Percentiles rank a stretch among this genome's conserved stretches.
Conservation (phyloP, 2,888 invertebrate species). For the Caenorhabditis afra region DNA sequence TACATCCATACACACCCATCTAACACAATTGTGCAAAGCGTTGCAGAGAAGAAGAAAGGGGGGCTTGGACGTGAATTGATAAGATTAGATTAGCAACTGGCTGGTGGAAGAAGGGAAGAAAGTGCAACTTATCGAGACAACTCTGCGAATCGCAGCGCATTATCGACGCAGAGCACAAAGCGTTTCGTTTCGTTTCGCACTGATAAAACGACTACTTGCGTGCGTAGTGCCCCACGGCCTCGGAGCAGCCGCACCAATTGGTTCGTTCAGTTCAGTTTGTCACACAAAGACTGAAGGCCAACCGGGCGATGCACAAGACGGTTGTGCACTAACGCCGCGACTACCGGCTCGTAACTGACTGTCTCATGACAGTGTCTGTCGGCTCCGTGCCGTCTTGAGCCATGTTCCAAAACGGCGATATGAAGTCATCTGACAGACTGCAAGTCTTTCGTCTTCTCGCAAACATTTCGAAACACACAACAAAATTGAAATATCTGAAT, state of each 20-base stretch:
- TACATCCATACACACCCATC: no score
- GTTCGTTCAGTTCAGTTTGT: slow-evolving; percentile 26
- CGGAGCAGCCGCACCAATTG: slow-evolving; percentile 25
- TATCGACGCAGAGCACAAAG: slow-evolving; percentile 18
- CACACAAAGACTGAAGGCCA: slow-evolving; percentile 14
- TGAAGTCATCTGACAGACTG: slow-evolving; percentile 14
- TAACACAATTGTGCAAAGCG: slow-evolving; percentile 25
- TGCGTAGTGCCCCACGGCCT: neutral
- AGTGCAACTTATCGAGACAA: slow-evolving; percentile 44
- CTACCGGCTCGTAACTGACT: slow-evolving; percentile 22
- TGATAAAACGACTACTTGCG: slow-evolving; percentile 26
- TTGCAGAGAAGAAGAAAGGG: slow-evolving; percentile 23
- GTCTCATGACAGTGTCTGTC: neutral
- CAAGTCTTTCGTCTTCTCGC: no score
- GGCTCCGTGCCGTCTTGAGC: slow-evolving; percentile 40
- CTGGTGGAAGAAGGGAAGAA: slow-evolving; percentile 13
- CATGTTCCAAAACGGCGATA: neutral
- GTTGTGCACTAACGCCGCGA: neutral
- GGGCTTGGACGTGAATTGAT: slow-evolving; percentile 26
- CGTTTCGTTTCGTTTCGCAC: slow-evolving; percentile 5
- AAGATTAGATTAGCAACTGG: slow-evolving; percentile 16
- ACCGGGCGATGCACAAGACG: slow-evolving; percentile 15
- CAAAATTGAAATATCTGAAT: slow-evolving; percentile 6
- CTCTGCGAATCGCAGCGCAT: slow-evolving; percentile 36
- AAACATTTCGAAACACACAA: slow-evolving; percentile 26